Base-by-base conservation (phyloP, 2,797 vertebrate species). In the Sylvilagus floridanus region DNA sequence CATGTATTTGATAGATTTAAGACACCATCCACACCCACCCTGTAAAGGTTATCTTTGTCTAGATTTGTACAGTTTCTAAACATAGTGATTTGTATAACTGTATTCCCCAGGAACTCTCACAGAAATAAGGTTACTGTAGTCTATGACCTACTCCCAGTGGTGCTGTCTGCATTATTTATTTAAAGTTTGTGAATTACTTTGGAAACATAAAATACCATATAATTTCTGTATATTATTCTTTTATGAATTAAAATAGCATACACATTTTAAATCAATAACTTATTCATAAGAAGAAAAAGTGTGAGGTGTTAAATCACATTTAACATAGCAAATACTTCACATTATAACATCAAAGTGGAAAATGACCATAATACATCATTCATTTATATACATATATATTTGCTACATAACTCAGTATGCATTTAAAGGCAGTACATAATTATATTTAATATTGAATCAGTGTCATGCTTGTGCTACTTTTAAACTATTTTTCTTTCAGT, bases 251-350 rank as follows among this genome's bases (percentile, higher is more conserved):
- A 95, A 91, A 19, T 82, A 85, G 86, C 73, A 69, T 83, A 90
- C 54, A 90, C 22, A 93, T 96, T 93, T 94, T 93, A 96, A 95
- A 81, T 88, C 91, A 95, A 54, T 95, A 83, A 78, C 54, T 95
- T 96, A 96, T 96, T 97, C 85, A 94, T 95, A 95, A 92, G 66
- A 82, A 93, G 79, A 93, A 97, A 96, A 96, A 66, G 50, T 69
- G 3, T 75, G 21, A 93, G 93, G 57, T 78, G 26, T 72, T 96
- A 96, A 97, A 94, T 93, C 62, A 91, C 47, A 37, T 88, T 93
- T 95, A 94, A 90, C 47, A 19, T 60, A 94, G 47, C 30, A 91
- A 94, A 90, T 62, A 72, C 22, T 85, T 93, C 73, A 84, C 28
- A 78, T 22, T 89, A 79, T 93, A 77, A 75, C 26, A 92, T 95